Percentiles rank a stretch among this genome's conserved stretches.
These are phyloP conservation scores for Arctopsyche grandis DNA, from an alignment of 1,140 invertebrate genomes.

Conservation along the genomic window DNA sequence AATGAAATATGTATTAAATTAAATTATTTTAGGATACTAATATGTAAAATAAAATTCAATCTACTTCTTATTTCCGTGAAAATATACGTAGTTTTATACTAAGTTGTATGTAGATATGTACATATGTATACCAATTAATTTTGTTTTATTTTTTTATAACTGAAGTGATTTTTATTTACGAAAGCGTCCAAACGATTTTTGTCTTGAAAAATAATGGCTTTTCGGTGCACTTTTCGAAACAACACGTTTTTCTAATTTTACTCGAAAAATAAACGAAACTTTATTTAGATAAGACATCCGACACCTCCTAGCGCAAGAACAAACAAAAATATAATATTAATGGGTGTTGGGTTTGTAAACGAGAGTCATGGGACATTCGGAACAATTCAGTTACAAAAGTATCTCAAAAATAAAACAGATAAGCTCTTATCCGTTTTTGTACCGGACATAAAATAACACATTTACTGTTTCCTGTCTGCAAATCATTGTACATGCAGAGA, in stretches of 20 bases:
- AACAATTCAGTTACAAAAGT: background rate
- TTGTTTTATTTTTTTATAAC: background rate
- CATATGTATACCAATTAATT: background rate
- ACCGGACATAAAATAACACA: background rate
- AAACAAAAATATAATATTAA: slow-evolving; percentile 55
- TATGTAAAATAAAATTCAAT: too few species aligned
- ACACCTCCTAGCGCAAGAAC: slow-evolving; percentile 43
- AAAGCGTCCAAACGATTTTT: too few species aligned
- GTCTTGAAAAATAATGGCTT: too few species aligned
- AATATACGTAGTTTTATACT: background rate
- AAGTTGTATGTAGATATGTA: slow-evolving; percentile 11
- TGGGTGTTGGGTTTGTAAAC: slow-evolving; percentile 53
- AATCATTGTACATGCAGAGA: too few species aligned
- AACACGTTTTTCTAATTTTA: slow-evolving; percentile 15
- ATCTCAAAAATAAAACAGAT: background rate
- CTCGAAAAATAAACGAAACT: slow-evolving; percentile 30
- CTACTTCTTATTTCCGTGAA: background rate
- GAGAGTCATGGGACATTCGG: slow-evolving; percentile 22
- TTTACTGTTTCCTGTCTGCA: background rate
- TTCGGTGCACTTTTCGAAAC: background rate
- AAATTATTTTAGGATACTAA: too few species aligned
- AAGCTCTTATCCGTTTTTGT: background rate
- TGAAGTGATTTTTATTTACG: too few species aligned
- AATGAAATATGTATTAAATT: too few species aligned
- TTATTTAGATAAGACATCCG: slow-evolving; percentile 53